Evolutionary conservation across 2,113 vertebrate genomes (phyloP).

Genomic region (Syngnathoides biaculeatus): DNA sequence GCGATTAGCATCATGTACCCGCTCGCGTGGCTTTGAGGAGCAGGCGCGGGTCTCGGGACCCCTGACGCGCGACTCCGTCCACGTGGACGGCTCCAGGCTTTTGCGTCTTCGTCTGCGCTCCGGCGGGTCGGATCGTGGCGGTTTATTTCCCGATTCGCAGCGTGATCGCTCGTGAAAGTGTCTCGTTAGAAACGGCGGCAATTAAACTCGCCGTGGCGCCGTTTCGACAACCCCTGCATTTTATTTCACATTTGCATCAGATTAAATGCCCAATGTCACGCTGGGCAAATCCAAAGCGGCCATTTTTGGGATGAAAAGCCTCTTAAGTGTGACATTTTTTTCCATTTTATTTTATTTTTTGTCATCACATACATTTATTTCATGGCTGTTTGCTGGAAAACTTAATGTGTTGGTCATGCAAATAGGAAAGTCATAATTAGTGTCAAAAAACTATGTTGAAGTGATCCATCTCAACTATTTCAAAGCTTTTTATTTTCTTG

Average conservation of each 20-base stretch:
- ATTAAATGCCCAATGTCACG: slow-evolving; percentile 17
- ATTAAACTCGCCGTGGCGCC: not conserved
- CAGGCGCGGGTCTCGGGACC: slow-evolving; percentile 15
- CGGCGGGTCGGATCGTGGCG: not conserved
- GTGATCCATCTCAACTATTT: too few species aligned
- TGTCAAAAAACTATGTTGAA: too few species aligned
- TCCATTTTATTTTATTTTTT: too few species aligned
- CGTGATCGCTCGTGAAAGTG: not conserved
- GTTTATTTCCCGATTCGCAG: slow-evolving; percentile 22
- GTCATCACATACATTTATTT: not conserved
- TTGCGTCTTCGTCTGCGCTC: slow-evolving; percentile 16
- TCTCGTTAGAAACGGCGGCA: slow-evolving; percentile 2
- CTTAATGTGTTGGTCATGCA: too few species aligned
- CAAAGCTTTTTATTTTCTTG: too few species aligned
- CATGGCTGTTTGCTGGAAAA: too few species aligned
- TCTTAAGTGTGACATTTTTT: too few species aligned
- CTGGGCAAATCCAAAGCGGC: not conserved
- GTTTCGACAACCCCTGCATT: not conserved
- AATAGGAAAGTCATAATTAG: too few species aligned
- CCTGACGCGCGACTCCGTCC: slow-evolving; percentile 24
- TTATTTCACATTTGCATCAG: slow-evolving; percentile 3
- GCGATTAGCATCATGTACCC: slow-evolving; percentile 44
- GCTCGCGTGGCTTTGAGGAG: slow-evolving; percentile 28
- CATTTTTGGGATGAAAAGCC: not conserved
- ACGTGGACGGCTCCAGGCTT: slow-evolving; percentile 16